A percentile compares a stretch with the other conserved stretches of the same genome.
These are phyloP conservation scores for Eriocheir sinensis DNA, from an alignment of 1,140 invertebrate species.

Conservation along the genomic window DNA sequence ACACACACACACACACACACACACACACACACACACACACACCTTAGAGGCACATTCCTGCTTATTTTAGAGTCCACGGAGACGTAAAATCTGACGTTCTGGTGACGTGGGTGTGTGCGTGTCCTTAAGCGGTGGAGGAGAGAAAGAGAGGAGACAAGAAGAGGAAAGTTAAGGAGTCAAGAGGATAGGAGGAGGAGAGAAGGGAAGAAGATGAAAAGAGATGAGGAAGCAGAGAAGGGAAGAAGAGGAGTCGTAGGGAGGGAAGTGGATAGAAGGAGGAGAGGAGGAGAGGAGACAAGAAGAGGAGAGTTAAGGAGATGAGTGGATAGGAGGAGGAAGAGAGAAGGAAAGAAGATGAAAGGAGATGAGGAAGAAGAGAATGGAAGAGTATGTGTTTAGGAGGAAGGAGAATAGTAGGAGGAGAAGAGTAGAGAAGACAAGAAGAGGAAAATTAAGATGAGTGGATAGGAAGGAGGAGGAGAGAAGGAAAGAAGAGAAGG, in stretches of 20 bases:
- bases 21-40: conserved; percentile 14
- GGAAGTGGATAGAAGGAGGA: neutral
- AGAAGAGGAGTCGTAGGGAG: neutral
- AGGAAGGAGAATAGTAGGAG: too few species aligned
- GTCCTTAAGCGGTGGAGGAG: neutral
- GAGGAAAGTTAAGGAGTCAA: neutral
- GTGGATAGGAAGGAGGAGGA: too few species aligned
- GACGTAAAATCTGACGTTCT: neutral
- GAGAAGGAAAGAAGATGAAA: neutral
- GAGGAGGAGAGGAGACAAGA: neutral
- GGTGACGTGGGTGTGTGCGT: neutral
- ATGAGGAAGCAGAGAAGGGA: neutral
- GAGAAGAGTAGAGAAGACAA: too few species aligned
- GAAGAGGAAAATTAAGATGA: too few species aligned
- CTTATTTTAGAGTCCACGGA: neutral
- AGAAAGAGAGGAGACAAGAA: neutral
- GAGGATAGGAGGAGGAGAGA: neutral
- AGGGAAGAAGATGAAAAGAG: neutral
- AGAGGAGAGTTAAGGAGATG: neutral
- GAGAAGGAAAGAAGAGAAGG: neutral
- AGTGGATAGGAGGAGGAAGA: neutral
- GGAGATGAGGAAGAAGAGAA: too few species aligned
- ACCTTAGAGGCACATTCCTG: neutral
- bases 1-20: conserved; percentile 14
- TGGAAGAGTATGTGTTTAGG: too few species aligned